Evolutionary conservation across 2,888 invertebrate genomes (phyloP), one percentile per base, ranked within the genome.

Genomic region (Coelopa pilipes): DNA sequence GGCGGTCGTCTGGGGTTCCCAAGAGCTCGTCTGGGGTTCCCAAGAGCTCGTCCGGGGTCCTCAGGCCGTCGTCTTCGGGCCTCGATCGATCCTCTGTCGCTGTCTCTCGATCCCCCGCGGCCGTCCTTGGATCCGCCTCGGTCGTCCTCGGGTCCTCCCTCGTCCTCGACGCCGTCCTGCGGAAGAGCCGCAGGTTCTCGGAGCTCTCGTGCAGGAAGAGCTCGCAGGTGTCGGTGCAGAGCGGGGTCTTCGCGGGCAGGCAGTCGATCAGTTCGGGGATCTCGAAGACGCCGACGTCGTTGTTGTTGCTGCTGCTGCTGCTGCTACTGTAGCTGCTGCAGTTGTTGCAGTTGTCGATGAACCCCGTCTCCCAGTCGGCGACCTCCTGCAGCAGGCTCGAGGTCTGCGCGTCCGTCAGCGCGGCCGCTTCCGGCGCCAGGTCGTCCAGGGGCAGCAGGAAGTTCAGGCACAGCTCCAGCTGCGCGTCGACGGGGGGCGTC

Each of bases 171-270:
- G 65, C 59, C 46, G 21, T 57, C 10, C 70, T 71, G 15, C 78
- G 77, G 70, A 77, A 79, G 13, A 83, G 77, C 63, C 82, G 80
- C 17, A 88, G 76, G 73, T 86, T 85, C 72, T 88, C 85, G 9
- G 87, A 86, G 78, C 88, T 88, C 79, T 89, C 88, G 65, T 86
- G 85, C 34, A 90, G 80, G 77, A 90, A 90, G 73, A 88, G 87
- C 68, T 89, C 89, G 79, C 90, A 90, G 45, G 88, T 88, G 24
- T 90, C 89, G 19, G 89, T 90, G 78, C 91, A 91, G 17, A 90
- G 85, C 4, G 90, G 89, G 0, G 91, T 91, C 69, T 89, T 88
- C 67, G 90, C 90, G 0, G 91, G 90, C 72, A 87, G 79, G 24
- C 86, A 82, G 55, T 86, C 84, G 10, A 85, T 80, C 0, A 85